phyloP scores from a whole-genome alignment of 2,888 invertebrate genomes.

The Sinohyriopsis cumingii region DNA sequence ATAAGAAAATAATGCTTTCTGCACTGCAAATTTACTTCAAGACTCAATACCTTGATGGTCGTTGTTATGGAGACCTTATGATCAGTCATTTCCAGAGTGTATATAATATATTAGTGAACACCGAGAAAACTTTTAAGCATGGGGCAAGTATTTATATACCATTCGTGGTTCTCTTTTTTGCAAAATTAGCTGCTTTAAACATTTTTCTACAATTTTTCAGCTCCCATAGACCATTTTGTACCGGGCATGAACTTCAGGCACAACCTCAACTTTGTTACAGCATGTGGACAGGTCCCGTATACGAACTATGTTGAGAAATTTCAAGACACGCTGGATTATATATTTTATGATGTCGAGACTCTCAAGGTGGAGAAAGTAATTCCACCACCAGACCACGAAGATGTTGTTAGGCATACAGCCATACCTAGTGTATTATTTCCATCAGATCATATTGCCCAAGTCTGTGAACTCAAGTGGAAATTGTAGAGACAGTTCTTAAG shows the following conservation, averaged over 20 bases:
- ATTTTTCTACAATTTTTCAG: constrained; percentile 9
- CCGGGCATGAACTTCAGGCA: constrained; percentile 73
- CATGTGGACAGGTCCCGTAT: constrained; percentile 86
- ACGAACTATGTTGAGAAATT: constrained; percentile 90
- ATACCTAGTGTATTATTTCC: constrained; percentile 92
- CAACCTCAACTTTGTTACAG: constrained; percentile 80
- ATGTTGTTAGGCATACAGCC: constrained; percentile 82
- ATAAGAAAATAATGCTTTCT: too few species aligned
- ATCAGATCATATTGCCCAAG: constrained; percentile 92
- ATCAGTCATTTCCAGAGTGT: too few species aligned
- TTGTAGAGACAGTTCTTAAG: too few species aligned
- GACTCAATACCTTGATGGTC: too few species aligned
- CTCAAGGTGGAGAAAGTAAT: constrained; percentile 77
- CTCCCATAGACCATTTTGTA: constrained; percentile 21
- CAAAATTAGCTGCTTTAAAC: too few species aligned
- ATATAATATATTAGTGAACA: too few species aligned
- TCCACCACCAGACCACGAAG: constrained; percentile 86
- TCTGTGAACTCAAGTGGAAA: constrained; percentile 73
- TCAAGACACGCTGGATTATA: constrained; percentile 92
- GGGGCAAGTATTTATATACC: too few species aligned
- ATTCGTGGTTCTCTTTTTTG: too few species aligned
- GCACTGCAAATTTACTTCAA: too few species aligned
- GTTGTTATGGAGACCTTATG: too few species aligned
- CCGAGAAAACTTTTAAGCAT: too few species aligned
- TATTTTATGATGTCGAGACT: constrained; percentile 81